A percentile compares a stretch with the other conserved stretches of the same genome.
Conservation (phyloP, 1,140 invertebrate genomes). For the Cepaea nemoralis region DNA sequence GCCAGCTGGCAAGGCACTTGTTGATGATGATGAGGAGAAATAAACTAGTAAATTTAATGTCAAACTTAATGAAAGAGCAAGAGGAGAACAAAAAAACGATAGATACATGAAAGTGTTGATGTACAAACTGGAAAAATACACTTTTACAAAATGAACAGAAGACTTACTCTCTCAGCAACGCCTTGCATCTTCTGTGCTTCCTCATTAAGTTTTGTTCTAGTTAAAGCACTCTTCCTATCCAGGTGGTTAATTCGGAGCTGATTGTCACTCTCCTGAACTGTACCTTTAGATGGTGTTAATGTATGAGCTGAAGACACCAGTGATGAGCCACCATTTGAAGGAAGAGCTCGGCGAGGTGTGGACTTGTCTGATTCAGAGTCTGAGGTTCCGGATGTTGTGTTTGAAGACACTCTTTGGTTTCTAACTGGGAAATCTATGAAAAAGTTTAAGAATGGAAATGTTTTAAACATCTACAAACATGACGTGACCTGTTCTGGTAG, state of each 20-base stretch:
- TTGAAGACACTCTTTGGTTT: not conserved
- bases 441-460: too few species aligned
- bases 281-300: conserved; percentile 23
- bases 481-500: too few species aligned
- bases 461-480: too few species aligned
- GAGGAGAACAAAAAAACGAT: too few species aligned
- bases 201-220: not conserved
- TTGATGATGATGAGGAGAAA: too few species aligned
- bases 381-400: not conserved
- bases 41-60: too few species aligned
- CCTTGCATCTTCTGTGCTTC: conserved; percentile 20
- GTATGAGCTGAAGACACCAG: not conserved
- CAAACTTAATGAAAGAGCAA: too few species aligned
- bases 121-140: too few species aligned
- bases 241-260: conserved; percentile 8
- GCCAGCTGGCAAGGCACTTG: too few species aligned
- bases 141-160: not conserved
- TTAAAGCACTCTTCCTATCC: conserved; percentile 10
- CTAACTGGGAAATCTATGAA: too few species aligned
- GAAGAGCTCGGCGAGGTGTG: not conserved
- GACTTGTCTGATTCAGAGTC: conserved; percentile 27
- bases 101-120: too few species aligned
- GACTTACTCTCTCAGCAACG: conserved; percentile 25
- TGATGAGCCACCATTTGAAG: not conserved
- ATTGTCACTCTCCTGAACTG: not conserved